Percentiles rank a stretch among this genome's conserved stretches.
phyloP scores from a whole-genome alignment of 2,113 vertebrate genomes.

The Petrocephalus zakoni region DNA sequence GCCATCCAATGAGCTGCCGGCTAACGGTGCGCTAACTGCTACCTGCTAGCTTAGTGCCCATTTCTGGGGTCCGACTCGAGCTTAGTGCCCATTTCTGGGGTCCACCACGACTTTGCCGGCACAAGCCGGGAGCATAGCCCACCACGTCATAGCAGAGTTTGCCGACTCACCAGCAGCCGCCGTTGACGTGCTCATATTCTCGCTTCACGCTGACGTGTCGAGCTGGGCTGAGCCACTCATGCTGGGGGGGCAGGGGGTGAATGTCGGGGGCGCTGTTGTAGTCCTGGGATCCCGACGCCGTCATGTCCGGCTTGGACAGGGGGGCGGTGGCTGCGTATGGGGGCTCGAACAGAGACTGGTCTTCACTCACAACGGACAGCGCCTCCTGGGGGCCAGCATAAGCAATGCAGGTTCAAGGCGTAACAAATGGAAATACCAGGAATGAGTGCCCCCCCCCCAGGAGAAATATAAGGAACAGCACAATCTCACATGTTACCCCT shows the following conservation, averaged over 20 bases:
- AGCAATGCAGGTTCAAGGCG: not conserved
- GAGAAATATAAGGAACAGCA: not conserved
- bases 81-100: no score
- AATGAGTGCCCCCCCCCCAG: no score
- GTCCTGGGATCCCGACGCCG: constrained; percentile 91
- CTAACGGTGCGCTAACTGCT: not conserved
- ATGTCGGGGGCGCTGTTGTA: constrained; percentile 94
- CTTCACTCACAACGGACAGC: constrained; percentile 98
- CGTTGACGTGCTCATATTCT: constrained; percentile 95
- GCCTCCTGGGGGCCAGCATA: constrained; percentile 74
- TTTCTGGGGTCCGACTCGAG: not conserved
- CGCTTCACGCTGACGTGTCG: constrained; percentile 86
- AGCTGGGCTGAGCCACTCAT: constrained; percentile 93
- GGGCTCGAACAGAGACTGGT: constrained; percentile 96
- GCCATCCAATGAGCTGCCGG: not conserved
- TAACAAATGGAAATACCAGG: not conserved
- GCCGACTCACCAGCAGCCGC: constrained; percentile 73
- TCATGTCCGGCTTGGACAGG: constrained; percentile 95
- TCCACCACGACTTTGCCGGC: not conserved
- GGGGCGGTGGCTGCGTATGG: constrained; percentile 84
- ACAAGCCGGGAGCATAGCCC: not conserved
- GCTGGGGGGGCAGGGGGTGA: constrained; percentile 86
- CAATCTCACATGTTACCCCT: not conserved
- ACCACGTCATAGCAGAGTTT: not conserved
- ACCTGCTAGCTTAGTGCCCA: not conserved